Percentiles rank a stretch among this genome's conserved stretches.
Evolutionary conservation across 2,113 vertebrate genomes (phyloP).

Genomic region (Mesembrinibis cayennensis): DNA sequence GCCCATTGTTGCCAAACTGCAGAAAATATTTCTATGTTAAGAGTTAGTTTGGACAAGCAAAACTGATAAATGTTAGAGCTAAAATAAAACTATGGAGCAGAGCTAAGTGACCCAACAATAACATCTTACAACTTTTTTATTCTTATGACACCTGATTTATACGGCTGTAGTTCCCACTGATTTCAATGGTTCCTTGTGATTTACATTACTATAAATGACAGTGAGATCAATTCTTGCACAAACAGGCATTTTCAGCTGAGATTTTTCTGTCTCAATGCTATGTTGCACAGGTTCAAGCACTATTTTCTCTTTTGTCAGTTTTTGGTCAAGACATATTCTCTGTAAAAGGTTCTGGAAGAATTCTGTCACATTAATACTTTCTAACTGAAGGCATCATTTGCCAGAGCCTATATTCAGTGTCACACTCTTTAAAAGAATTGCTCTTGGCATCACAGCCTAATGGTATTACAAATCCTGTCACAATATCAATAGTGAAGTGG

Average conservation of each 20-base stretch:
- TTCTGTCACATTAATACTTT: constrained; percentile 44
- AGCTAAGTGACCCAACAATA: constrained; percentile 9
- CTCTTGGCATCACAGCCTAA: constrained; percentile 27
- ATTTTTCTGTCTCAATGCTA: not conserved
- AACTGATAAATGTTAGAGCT: constrained; percentile 10
- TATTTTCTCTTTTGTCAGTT: constrained; percentile 38
- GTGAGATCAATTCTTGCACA: not conserved
- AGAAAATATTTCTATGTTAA: constrained; percentile 7
- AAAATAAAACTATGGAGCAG: constrained; percentile 16
- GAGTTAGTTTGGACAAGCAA: constrained; percentile 9
- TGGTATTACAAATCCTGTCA: constrained; percentile 52
- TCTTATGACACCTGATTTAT: not conserved
- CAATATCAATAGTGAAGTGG: constrained; percentile 15
- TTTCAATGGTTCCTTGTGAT: not conserved
- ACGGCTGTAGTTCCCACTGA: not conserved
- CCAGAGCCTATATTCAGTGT: constrained; percentile 42
- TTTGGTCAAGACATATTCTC: constrained; percentile 12
- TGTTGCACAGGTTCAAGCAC: not conserved
- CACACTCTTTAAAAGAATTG: constrained; percentile 48
- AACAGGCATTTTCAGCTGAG: not conserved
- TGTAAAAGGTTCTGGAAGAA: constrained; percentile 34
- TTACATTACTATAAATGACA: not conserved
- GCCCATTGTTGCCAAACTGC: not conserved
- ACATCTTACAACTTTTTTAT: not conserved
- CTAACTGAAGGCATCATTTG: constrained; percentile 46